Evolutionary conservation across 2,888 invertebrate species (phyloP).

Genomic region (Agriopis marginaria): DNA sequence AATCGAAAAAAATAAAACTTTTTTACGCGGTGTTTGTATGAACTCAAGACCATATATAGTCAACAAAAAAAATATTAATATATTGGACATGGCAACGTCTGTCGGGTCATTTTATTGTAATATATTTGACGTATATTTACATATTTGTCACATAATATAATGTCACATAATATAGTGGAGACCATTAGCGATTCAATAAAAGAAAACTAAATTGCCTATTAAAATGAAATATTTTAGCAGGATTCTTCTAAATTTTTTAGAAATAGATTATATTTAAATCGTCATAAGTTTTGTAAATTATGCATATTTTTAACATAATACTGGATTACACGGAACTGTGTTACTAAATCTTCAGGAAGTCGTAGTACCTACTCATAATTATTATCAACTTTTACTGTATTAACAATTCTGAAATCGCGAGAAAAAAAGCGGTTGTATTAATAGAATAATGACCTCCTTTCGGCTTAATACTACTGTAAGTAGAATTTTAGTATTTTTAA

Average conservation of each 20-base stretch:
- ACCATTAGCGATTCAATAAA: constrained; percentile 1
- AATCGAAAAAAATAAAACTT: neutral
- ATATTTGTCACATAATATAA: constrained; percentile 2
- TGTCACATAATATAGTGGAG: too few species aligned
- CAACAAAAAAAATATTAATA: neutral
- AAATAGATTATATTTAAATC: neutral
- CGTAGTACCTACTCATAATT: too few species aligned
- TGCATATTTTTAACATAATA: too few species aligned
- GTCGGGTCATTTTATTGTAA: neutral
- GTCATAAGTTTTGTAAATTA: too few species aligned
- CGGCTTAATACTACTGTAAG: too few species aligned
- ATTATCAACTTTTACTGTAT: neutral
- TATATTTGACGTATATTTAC: neutral
- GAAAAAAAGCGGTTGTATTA: too few species aligned
- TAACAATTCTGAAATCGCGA: neutral
- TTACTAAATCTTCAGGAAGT: too few species aligned
- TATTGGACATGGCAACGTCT: too few species aligned
- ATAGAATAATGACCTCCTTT: too few species aligned
- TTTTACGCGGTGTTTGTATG: too few species aligned
- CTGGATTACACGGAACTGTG: too few species aligned
- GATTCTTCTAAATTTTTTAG: neutral
- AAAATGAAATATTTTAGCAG: constrained; percentile 1
- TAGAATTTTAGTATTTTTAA: too few species aligned
- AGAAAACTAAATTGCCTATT: constrained; percentile 2
- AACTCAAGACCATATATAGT: neutral